Percentiles rank a stretch among this genome's conserved stretches.
phyloP scores from a whole-genome alignment of 2,797 vertebrate genomes.

The Sebastes oblongus region DNA sequence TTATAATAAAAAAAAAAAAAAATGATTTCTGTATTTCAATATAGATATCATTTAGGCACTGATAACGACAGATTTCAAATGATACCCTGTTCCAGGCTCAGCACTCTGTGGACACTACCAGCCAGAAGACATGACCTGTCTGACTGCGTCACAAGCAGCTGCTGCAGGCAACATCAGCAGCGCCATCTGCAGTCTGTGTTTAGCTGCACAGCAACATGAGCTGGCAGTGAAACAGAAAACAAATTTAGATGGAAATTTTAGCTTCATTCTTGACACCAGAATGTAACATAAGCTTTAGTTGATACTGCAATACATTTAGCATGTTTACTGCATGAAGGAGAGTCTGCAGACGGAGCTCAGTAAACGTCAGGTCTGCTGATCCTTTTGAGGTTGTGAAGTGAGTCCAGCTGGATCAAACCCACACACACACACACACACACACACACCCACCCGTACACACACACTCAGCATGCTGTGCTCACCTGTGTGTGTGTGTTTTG shows the following conservation, averaged over 20 bases:
- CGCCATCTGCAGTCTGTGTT: neutral
- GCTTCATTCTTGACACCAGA: too few species aligned
- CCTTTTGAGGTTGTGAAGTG: conserved; percentile 6
- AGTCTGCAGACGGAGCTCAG: neutral
- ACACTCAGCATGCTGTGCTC: neutral
- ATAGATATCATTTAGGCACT: too few species aligned
- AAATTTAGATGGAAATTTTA: too few species aligned
- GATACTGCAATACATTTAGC: neutral
- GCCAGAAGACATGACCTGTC: neutral
- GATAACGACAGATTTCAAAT: too few species aligned
- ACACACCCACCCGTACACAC: neutral
- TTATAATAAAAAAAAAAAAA: too few species aligned
- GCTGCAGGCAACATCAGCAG: neutral
- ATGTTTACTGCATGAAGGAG: neutral
- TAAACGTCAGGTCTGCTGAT: neutral
- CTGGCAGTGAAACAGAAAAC: too few species aligned
- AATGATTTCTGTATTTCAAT: too few species aligned
- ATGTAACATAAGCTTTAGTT: neutral
- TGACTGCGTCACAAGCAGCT: too few species aligned
- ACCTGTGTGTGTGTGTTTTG: neutral
- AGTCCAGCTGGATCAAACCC: conserved; percentile 8
- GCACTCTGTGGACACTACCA: neutral
- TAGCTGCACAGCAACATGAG: neutral
- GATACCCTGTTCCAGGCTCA: too few species aligned
- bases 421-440: too few species aligned